phyloP scores from a whole-genome alignment of 2,113 vertebrate genomes.

The Polypterus senegalus region DNA sequence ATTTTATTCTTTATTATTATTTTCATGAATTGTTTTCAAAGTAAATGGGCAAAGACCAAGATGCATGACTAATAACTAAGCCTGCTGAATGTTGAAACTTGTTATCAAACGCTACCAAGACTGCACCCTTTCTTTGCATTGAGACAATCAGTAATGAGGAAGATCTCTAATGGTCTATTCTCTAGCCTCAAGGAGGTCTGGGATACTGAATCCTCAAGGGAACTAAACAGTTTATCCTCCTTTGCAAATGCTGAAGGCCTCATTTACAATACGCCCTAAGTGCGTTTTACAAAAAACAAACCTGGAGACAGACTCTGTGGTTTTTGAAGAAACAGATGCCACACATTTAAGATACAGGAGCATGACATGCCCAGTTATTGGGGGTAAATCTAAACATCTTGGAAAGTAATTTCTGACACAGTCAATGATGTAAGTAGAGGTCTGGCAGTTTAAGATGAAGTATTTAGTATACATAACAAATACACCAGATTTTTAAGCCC shows the following conservation, averaged over 20 bases:
- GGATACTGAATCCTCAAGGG: slow-evolving; percentile 67
- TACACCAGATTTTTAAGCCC: slow-evolving; percentile 53
- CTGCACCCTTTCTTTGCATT: slow-evolving; percentile 85
- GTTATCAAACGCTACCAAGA: slow-evolving; percentile 91
- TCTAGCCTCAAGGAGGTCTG: slow-evolving; percentile 76
- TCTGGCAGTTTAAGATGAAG: slow-evolving; percentile 36
- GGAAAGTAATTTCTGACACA: no score
- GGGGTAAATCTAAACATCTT: slow-evolving; percentile 1
- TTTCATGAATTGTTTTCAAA: slow-evolving; percentile 83
- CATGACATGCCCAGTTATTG: slow-evolving; percentile 3
- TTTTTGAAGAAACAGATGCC: slow-evolving; percentile 51
- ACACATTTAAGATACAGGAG: slow-evolving; percentile 19
- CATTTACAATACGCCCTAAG: slow-evolving; percentile 72
- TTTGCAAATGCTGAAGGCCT: slow-evolving; percentile 74
- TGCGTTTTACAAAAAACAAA: slow-evolving; percentile 64
- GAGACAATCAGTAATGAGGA: slow-evolving; percentile 96
- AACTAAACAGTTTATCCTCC: slow-evolving; percentile 74
- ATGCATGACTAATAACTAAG: slow-evolving; percentile 97
- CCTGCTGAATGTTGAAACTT: slow-evolving; percentile 89
- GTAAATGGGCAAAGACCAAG: slow-evolving; percentile 80
- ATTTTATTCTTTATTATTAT: slow-evolving; percentile 82
- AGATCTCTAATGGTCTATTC: slow-evolving; percentile 71
- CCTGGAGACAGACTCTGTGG: neutral
- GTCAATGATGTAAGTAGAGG: slow-evolving; percentile 26
- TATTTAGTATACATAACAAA: slow-evolving; percentile 63